Base-by-base conservation (phyloP, 2,888 invertebrate species). In the Fragum fragum region DNA sequence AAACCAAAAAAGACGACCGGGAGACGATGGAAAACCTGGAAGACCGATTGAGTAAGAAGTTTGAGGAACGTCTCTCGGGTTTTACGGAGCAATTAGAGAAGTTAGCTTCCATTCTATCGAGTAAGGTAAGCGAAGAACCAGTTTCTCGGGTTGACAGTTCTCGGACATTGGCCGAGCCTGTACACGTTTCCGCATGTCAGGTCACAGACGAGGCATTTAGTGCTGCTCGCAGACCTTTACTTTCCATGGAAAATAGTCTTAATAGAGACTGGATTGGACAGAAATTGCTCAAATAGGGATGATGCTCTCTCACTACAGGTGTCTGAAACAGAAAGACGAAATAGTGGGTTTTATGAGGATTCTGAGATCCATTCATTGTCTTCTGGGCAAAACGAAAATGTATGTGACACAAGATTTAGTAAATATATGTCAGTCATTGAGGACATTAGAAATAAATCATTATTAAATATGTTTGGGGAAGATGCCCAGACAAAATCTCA, bases 141-240 rank as follows among this genome's bases (percentile, higher is more conserved):
- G 52, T 52, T 52, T 26, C 57, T 26, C 2, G 23, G 6, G 57
- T 21, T 18, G 18, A 52, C 23, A 21, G 3, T 57, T 14, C 23
- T 26, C 57, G 23, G 28, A 14, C 7, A 21, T 14, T 6, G 23
- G 57, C 52, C 16, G 55, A 55, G 16, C 6, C 11, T 55, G 7
- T 55, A 16, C 55, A 3, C 26, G 14, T 23, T 21, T 14, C 23
- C 23, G 2, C 18, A 18, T 63, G n/a, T 63, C 18, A 16, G 63
- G 63, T 63, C 63, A 63, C 36, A 63, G 63, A 9, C 63, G 63
- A 63, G 63, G 63, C 63, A 63, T 32, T 32, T 29, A 32, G 63
- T 63, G 63, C 63, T n/a, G 63, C 63, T 63, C 63, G 32, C 63
- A 63, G 63, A 63, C 63, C 63, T 36, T 32, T 18, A 18, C 5